Evolutionary conservation across 2,113 vertebrate species (phyloP), one percentile per base, ranked within the genome.

Genomic region (Centropus unirufus): DNA sequence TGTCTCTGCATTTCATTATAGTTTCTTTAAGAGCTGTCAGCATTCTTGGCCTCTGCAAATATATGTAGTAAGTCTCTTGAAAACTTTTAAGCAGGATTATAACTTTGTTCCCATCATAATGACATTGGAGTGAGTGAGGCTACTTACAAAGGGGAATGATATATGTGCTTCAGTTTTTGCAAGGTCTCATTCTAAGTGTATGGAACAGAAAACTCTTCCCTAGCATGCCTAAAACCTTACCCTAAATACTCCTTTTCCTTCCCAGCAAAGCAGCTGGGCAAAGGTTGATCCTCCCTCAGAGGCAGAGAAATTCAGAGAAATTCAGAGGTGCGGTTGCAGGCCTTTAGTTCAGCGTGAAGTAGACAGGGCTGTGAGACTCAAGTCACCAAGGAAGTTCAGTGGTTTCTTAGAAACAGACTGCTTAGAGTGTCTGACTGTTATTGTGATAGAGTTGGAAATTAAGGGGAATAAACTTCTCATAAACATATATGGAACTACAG

Each of bases 11-110:
- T 92, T 89, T 93, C 27, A 67, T 92, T 96, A 91, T 90, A 61
- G 74, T 95, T 96, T 92, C 76, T 91, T 82, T 89, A 90, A 86
- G 76, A 82, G 51, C 84, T 0, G 3, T 89, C 76, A 84, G 74
- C 73, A 68, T 94, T 96, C 90, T 78, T 94, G 96, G 95, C 89
- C 92, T 93, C 89, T 93, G 76, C 82, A 96, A 91, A 87, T 58
- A 87, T 52, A 29, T 15, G 72, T 63, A 88, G 44, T 90, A 73
- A 89, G 73, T 81, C 83, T 94, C 40, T 44, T 86, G 88, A 94
- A 94, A 92, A 92, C 64, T 79, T 93, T 83, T 67, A 86, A 73
- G 51, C 22, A 47, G 57, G 14, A 57, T 64, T 86, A 17, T 78
- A 78, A 84, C 76, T 90, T 91, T 32, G 59, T 78, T 96, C 79